Conservation (phyloP, 2,113 vertebrate species). For the Astatotilapia flaviijosephi region DNA sequence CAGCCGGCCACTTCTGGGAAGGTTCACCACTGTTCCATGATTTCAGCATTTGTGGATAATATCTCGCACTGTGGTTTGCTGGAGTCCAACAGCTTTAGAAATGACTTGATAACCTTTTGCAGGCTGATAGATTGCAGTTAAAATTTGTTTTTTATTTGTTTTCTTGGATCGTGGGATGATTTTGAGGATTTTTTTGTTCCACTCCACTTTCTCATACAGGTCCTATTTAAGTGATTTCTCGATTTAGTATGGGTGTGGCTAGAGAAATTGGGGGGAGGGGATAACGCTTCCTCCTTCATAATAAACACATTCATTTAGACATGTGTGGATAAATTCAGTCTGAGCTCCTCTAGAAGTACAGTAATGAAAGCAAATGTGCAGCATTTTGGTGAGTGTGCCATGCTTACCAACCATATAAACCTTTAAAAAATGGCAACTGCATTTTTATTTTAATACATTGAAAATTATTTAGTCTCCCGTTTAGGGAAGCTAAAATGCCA, state of each 20-base stretch:
- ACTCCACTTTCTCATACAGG: neutral
- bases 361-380: neutral
- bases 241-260: neutral
- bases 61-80: neutral
- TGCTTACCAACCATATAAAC: neutral
- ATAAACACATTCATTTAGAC: neutral
- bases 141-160: neutral
- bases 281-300: neutral
- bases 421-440: neutral
- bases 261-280: neutral
- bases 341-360: rapidly evolving
- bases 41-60: neutral
- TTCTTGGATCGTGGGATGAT: neutral
- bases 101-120: neutral
- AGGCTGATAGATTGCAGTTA: neutral
- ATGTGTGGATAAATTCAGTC: neutral
- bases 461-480: neutral
- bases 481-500: neutral
- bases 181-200: neutral
- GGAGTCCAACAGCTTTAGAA: neutral
- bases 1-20: neutral
- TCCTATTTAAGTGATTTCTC: neutral
- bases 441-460: neutral
- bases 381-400: neutral
- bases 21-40: neutral